Percentiles rank a stretch among this genome's conserved stretches.
phyloP scores from a whole-genome alignment of 2,797 vertebrate species.

The Manis javanica region DNA sequence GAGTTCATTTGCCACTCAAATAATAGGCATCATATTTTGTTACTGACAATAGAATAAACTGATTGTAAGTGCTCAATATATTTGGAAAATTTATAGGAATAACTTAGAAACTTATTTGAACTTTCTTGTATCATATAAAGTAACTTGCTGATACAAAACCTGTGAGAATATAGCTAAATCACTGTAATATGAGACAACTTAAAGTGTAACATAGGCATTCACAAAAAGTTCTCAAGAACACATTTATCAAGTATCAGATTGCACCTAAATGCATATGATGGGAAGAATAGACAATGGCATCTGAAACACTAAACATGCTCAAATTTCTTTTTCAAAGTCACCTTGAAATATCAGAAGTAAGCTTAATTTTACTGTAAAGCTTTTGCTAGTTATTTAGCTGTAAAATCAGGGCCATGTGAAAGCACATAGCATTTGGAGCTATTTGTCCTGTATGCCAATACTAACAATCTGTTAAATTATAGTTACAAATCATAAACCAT shows the following conservation, averaged over 20 bases:
- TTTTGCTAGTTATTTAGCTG: background rate
- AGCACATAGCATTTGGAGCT: background rate
- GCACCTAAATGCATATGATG: background rate
- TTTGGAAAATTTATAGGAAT: constrained; percentile 57
- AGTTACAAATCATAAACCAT: constrained; percentile 46
- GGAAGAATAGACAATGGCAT: background rate
- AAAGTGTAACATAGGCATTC: background rate
- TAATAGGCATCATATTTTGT: constrained; percentile 34
- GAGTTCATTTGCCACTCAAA: background rate
- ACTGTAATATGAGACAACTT: constrained; percentile 18
- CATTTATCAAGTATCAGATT: background rate
- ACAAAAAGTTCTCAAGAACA: constrained; percentile 33
- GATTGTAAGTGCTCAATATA: constrained; percentile 14
- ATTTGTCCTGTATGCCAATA: constrained; percentile 13
- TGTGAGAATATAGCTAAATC: constrained; percentile 19
- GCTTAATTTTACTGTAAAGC: constrained; percentile 51
- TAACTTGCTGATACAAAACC: constrained; percentile 49
- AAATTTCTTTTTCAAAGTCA: constrained; percentile 46
- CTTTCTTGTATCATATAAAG: constrained; percentile 49
- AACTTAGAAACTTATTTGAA: constrained; percentile 66
- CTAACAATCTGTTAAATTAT: background rate
- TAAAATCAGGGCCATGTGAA: background rate
- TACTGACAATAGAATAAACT: constrained; percentile 52
- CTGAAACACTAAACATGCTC: constrained; percentile 14
- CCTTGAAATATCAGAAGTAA: background rate